Evolutionary conservation across 1,140 invertebrate genomes (phyloP).

Genomic region (Drosophila busckii): DNA sequence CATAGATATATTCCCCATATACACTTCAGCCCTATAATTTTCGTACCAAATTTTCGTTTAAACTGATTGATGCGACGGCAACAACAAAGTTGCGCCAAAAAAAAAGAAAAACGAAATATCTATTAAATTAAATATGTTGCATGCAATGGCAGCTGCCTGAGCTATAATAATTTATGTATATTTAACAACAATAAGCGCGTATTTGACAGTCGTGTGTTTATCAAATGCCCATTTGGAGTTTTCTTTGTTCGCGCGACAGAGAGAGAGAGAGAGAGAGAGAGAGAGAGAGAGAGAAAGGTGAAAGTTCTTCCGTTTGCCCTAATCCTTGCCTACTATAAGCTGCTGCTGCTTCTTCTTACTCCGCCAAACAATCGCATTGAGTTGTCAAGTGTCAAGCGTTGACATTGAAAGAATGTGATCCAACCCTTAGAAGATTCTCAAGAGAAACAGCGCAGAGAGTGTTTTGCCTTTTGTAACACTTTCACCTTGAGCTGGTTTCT

Average conservation of each 20-base stretch:
- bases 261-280: background rate
- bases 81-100: conserved; percentile 46
- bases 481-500: conserved; percentile 10
- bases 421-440: background rate
- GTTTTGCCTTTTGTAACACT: conserved; percentile 8
- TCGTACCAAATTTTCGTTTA: conserved; percentile 52
- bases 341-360: conserved; percentile 16
- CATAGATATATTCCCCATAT: conserved; percentile 16
- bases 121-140: background rate
- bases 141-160: conserved; percentile 40
- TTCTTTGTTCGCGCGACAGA: conserved; percentile 6
- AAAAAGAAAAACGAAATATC: background rate
- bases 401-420: conserved; percentile 53
- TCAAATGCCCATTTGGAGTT: conserved; percentile 53
- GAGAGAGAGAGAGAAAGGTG: conserved; percentile 38
- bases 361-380: conserved; percentile 57
- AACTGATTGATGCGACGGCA: conserved; percentile 62
- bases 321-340: conserved; percentile 61
- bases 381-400: conserved; percentile 74
- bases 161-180: too few relatives aligned
- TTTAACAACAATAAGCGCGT: background rate
- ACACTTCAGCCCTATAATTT: conserved; percentile 65
- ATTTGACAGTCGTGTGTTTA: conserved; percentile 15
- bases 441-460: background rate
- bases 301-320: conserved; percentile 64